phyloP scores from a whole-genome alignment of 2,888 invertebrate genomes.

The Chalcis sispes region DNA sequence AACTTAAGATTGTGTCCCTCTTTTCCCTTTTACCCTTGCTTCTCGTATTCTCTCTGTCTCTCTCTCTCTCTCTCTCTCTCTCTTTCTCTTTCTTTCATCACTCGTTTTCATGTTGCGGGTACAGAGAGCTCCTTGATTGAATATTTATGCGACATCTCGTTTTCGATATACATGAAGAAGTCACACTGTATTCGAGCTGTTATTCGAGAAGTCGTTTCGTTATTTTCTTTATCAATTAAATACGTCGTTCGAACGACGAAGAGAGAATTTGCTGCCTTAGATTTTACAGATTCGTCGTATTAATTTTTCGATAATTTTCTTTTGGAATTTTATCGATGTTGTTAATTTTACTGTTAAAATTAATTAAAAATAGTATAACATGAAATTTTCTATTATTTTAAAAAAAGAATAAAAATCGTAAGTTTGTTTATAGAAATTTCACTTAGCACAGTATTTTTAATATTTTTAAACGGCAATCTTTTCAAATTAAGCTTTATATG shows the following conservation, averaged over 20 bases:
- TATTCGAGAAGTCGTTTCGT: background rate
- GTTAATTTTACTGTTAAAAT: too few species aligned
- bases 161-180: slow-evolving; percentile 21
- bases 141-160: slow-evolving; percentile 50
- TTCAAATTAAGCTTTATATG: too few species aligned
- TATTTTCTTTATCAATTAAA: slow-evolving; percentile 15
- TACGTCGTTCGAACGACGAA: background rate
- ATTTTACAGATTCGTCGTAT: too few species aligned
- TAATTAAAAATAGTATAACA: too few species aligned
- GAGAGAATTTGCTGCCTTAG: too few species aligned
- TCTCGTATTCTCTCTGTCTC: background rate
- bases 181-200: background rate
- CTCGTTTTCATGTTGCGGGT: slow-evolving; percentile 7
- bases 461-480: too few species aligned
- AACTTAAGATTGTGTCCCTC: slow-evolving; percentile 43
- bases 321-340: too few species aligned
- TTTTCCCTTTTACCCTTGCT: background rate
- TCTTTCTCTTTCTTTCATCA: background rate
- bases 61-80: background rate
- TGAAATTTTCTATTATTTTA: too few species aligned
- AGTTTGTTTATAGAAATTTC: too few species aligned
- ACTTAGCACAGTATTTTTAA: too few species aligned
- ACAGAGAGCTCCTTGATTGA: slow-evolving; percentile 44
- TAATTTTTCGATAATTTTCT: too few species aligned
- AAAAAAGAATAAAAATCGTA: too few species aligned